These are phyloP conservation scores for Characodon lateralis DNA, from an alignment of 2,797 vertebrate genomes.

Conservation along the genomic window DNA sequence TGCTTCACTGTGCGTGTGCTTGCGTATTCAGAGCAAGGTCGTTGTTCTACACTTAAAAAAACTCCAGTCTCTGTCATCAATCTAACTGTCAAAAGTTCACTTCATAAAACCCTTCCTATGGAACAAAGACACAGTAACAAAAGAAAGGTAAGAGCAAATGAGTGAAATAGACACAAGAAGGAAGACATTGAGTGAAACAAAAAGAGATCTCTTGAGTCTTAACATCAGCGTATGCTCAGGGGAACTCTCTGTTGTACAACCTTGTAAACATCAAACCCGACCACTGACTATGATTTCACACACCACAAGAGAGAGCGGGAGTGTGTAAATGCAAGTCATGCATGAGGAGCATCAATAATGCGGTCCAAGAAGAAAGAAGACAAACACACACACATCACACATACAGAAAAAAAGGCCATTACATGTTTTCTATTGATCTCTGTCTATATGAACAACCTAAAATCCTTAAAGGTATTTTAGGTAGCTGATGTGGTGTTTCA, in stretches of 20 bases:
- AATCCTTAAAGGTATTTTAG: not conserved
- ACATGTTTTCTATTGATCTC: conserved; percentile 9
- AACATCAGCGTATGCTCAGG: conserved; percentile 45
- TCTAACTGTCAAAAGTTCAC: conserved; percentile 43
- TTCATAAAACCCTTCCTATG: conserved; percentile 11
- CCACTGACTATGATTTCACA: conserved; percentile 62
- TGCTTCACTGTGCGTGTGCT: conserved; percentile 6
- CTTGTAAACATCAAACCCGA: conserved; percentile 69
- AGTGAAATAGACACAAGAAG: not conserved
- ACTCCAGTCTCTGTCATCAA: conserved; percentile 43
- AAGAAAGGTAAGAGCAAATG: not conserved
- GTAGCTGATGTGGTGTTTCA: conserved; percentile 8
- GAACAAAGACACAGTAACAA: not conserved
- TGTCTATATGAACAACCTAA: conserved; percentile 8
- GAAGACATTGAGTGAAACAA: conserved; percentile 1
- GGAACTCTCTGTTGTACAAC: conserved; percentile 49
- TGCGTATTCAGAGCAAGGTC: conserved; percentile 31
- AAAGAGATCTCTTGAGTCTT: conserved; percentile 29
- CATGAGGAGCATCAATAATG: conserved; percentile 43
- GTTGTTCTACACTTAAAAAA: conserved; percentile 30
- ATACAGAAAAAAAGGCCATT: not conserved
- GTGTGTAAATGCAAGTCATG: conserved; percentile 45
- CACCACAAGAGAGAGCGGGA: conserved; percentile 28
- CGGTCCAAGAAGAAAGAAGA: not conserved
- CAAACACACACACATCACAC: conserved; percentile 7